phyloP scores from a whole-genome alignment of 2,113 vertebrate genomes.

The Aphelocoma coerulescens region DNA sequence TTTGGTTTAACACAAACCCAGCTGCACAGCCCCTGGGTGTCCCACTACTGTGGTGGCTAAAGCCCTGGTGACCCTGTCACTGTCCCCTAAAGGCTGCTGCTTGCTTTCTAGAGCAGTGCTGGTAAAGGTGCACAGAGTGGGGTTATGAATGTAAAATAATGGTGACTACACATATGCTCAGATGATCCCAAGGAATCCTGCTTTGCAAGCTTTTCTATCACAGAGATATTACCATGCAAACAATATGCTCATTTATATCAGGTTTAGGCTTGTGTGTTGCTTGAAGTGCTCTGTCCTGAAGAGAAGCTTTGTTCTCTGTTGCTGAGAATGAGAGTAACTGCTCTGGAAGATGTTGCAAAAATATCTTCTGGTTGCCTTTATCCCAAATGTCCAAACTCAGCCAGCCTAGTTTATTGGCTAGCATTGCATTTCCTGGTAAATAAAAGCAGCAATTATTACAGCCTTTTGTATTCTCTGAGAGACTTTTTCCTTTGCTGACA shows the following conservation, averaged over 20 bases:
- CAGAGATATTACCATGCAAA: not conserved
- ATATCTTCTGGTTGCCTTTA: not conserved
- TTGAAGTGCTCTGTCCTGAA: not conserved
- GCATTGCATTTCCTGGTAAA: not conserved
- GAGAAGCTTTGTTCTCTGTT: not conserved
- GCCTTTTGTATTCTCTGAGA: not conserved
- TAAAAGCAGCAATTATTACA: not conserved
- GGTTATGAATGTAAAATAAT: not conserved
- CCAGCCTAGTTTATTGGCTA: not conserved
- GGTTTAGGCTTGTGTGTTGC: fast-evolving
- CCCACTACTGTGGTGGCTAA: not conserved
- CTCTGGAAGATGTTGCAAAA: not conserved
- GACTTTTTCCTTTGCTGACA: not conserved
- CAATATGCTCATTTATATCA: not conserved
- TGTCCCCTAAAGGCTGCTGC: fast-evolving
- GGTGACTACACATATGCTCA: not conserved
- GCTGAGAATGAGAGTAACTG: not conserved
- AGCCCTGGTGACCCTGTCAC: not conserved
- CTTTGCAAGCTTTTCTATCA: not conserved
- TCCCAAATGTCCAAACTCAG: not conserved
- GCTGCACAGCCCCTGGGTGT: not conserved
- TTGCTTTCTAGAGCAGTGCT: not conserved
- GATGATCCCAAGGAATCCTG: not conserved
- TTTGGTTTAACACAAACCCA: not conserved
- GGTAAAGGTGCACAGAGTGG: fast-evolving